These are phyloP conservation scores for Chlorops oryzae DNA, from an alignment of 1,140 invertebrate genomes.

Conservation along the genomic window DNA sequence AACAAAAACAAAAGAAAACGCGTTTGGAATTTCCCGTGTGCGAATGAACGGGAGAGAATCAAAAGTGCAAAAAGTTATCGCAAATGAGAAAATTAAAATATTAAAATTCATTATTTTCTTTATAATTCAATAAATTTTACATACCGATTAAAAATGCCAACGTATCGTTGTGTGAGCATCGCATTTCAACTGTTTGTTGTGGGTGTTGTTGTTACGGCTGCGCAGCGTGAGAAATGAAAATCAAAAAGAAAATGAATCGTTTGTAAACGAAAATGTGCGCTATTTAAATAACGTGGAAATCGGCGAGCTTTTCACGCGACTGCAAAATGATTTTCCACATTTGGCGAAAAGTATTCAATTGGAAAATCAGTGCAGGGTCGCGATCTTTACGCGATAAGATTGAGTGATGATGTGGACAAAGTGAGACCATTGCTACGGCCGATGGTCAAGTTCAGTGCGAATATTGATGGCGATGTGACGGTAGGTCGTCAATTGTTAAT, in stretches of 20 bases:
- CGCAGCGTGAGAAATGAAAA: too few species aligned
- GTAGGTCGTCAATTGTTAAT: conserved; percentile 83
- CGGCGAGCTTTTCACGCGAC: conserved; percentile 25
- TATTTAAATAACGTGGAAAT: conserved; percentile 34
- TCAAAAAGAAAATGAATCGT: conserved; percentile 19
- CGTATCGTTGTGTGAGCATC: too few species aligned
- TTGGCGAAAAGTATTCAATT: conserved; percentile 67
- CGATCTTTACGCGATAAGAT: conserved; percentile 63
- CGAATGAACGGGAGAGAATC: too few species aligned
- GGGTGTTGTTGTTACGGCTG: too few species aligned
- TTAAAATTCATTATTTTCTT: too few species aligned
- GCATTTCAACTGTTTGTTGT: too few species aligned
- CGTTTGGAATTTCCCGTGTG: too few species aligned
- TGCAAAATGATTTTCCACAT: conserved; percentile 41
- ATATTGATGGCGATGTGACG: conserved; percentile 97
- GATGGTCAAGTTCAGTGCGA: conserved; percentile 93
- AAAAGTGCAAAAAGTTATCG: too few species aligned
- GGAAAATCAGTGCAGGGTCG: conserved; percentile 71
- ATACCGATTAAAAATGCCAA: too few species aligned
- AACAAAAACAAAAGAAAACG: too few species aligned
- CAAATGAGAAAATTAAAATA: too few species aligned
- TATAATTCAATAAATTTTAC: too few species aligned
- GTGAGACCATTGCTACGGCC: conserved; percentile 51
- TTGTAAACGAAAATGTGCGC: conserved; percentile 20
- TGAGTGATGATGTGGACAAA: conserved; percentile 15